Conservation (phyloP, 2,888 invertebrate genomes). For the Meteorus colon region DNA sequence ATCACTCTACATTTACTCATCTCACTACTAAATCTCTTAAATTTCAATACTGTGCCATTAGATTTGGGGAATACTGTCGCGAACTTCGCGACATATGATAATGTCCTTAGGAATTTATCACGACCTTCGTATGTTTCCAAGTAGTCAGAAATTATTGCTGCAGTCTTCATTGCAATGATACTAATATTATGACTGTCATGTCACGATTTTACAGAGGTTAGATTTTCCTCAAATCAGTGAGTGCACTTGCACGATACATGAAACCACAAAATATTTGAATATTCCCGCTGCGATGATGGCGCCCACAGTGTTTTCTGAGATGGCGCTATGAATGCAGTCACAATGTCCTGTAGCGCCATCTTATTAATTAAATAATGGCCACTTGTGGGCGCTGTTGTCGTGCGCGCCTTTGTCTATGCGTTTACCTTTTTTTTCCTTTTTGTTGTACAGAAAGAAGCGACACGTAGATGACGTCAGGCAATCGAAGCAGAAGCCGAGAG, state of each 20-base stretch:
- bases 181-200: background rate
- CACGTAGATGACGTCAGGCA: conserved; percentile 69
- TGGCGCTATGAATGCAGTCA: background rate
- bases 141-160: conserved; percentile 74
- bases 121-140: conserved; percentile 89
- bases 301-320: background rate
- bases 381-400: background rate
- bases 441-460: conserved; percentile 16
- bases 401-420: background rate
- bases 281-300: background rate
- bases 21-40: conserved; percentile 79
- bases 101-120: conserved; percentile 86
- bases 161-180: conserved; percentile 45
- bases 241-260: background rate
- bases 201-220: conserved; percentile 13
- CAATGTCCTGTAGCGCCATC: background rate
- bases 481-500: conserved; percentile 61
- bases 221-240: background rate
- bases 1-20: conserved; percentile 86
- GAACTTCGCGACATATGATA: conserved; percentile 86
- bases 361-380: background rate
- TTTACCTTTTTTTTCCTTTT: background rate
- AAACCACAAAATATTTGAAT: background rate
- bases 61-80: conserved; percentile 79
- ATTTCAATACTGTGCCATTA: conserved; percentile 77